Conservation (phyloP, 2,888 invertebrate genomes). For the Tenthredo notha region DNA sequence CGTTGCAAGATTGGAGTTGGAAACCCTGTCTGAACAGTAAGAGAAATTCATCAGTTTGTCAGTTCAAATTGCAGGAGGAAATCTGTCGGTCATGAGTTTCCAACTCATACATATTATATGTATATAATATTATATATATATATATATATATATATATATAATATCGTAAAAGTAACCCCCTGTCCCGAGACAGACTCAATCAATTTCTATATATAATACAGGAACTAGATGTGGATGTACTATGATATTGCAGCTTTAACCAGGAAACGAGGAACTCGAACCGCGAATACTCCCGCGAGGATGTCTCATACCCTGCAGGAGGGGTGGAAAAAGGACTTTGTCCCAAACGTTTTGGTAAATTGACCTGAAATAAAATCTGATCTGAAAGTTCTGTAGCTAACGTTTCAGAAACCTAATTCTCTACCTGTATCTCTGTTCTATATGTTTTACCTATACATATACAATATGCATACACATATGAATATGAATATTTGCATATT, state of each 20-base stretch:
- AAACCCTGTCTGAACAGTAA: neutral
- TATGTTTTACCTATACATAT: too few relatives aligned
- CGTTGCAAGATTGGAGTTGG: neutral
- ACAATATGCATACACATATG: neutral
- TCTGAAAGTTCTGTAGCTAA: neutral
- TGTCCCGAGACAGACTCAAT: neutral
- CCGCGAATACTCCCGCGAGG: slow-evolving; percentile 3
- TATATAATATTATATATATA: too few relatives aligned
- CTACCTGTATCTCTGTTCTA: too few relatives aligned
- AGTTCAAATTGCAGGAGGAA: neutral
- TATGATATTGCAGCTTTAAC: neutral
- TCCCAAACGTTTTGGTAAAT: neutral
- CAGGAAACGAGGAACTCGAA: neutral
- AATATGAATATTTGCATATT: too few relatives aligned
- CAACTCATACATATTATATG: neutral
- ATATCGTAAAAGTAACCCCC: too few relatives aligned
- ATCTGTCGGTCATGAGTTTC: slow-evolving; percentile 6
- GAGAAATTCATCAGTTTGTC: slow-evolving; percentile 9
- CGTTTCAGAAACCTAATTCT: too few relatives aligned
- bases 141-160: too few relatives aligned
- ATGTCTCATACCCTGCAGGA: neutral
- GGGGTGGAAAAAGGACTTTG: neutral
- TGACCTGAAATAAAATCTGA: neutral
- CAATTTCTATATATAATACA: neutral
- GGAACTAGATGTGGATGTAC: neutral